A percentile compares a stretch with the other conserved stretches of the same genome.
These are phyloP conservation scores for Dasypus novemcinctus DNA, from an alignment of 2,113 vertebrate species.

Conservation along the genomic window DNA sequence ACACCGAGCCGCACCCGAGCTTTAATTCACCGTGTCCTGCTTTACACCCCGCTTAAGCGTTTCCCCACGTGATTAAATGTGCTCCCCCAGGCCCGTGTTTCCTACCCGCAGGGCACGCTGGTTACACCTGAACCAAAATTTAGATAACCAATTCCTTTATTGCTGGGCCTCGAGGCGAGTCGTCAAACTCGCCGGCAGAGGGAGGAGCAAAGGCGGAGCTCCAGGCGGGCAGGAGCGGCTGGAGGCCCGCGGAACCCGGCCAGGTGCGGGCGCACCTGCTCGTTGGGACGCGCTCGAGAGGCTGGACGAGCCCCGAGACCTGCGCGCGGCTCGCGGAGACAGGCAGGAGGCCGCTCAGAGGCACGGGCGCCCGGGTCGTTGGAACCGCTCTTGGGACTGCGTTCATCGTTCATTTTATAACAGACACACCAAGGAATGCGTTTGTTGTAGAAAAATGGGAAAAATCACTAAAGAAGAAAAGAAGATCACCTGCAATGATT, in stretches of 20 bases:
- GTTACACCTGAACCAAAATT: rapidly evolving
- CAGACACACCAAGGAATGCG: background rate
- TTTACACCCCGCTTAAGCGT: no score
- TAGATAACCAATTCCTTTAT: background rate
- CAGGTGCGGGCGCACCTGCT: background rate
- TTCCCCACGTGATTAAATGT: background rate
- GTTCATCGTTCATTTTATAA: background rate
- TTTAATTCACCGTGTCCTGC: background rate
- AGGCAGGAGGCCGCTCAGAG: no score
- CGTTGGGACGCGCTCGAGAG: no score
- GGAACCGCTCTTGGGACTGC: background rate
- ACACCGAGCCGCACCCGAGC: rapidly evolving
- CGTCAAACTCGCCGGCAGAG: background rate
- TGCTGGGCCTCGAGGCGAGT: background rate
- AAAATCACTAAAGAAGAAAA: background rate
- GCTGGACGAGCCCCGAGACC: no score
- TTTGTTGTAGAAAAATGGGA: background rate
- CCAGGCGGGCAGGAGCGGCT: background rate
- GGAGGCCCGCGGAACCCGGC: background rate
- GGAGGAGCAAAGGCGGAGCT: background rate
- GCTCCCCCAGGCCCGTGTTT: no score
- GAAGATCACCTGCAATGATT: background rate
- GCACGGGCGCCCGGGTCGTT: background rate
- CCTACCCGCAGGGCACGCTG: rapidly evolving
- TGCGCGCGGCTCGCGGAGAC: no score